phyloP scores from a whole-genome alignment of 2,797 vertebrate species.

The Tokudaia muenninki region DNA sequence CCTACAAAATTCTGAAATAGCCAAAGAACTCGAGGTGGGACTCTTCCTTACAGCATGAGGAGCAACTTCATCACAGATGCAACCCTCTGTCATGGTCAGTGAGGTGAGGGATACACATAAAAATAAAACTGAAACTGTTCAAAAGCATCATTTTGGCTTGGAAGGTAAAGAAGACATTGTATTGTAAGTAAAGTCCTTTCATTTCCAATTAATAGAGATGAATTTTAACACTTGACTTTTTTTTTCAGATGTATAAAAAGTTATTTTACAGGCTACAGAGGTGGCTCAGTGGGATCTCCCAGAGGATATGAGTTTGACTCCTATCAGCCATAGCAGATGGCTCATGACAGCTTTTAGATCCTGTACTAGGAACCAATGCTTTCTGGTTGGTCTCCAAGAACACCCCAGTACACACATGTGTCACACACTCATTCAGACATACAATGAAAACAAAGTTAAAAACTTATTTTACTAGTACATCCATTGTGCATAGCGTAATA shows the following conservation, averaged over 20 bases:
- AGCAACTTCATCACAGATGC: background rate
- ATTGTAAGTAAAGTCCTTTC: background rate
- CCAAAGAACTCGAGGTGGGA: background rate
- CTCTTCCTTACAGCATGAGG: background rate
- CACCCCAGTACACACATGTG: background rate
- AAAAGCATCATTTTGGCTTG: background rate
- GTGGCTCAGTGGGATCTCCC: background rate
- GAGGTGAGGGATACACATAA: background rate
- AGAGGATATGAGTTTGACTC: background rate
- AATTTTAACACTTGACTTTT: background rate
- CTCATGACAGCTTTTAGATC: background rate
- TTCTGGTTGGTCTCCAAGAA: background rate
- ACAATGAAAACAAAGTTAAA: background rate
- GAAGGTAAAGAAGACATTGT: background rate
- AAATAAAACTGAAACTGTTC: background rate
- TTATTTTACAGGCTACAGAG: background rate
- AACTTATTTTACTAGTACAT: background rate
- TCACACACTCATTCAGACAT: background rate
- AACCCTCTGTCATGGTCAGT: background rate
- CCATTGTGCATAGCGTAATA: background rate
- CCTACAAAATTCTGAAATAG: conserved; percentile 15
- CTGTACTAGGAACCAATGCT: background rate
- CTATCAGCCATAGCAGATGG: background rate
- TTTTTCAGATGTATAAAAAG: background rate
- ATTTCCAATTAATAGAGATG: background rate